Percentiles rank a stretch among this genome's conserved stretches.
Conservation (phyloP, 2,113 vertebrate species). For the Silurus meridionalis region DNA sequence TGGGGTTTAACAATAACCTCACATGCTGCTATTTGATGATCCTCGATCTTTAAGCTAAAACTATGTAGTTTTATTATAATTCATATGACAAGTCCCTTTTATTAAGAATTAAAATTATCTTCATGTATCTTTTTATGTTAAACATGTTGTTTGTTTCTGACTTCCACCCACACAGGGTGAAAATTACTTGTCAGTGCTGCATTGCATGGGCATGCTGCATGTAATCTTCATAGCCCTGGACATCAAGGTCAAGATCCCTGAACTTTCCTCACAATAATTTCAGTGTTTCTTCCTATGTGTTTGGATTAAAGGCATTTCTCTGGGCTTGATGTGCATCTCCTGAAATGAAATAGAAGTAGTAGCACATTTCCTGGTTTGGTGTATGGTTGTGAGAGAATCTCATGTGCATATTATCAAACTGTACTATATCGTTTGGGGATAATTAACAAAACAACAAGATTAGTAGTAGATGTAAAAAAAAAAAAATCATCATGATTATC, state of each 20-base stretch:
- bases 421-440: neutral
- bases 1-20: neutral
- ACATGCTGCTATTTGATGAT: neutral
- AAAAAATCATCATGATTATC: too few relatives aligned
- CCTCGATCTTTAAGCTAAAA: neutral
- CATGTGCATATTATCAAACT: neutral
- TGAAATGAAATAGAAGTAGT: neutral
- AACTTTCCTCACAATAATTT: neutral
- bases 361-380: neutral
- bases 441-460: neutral
- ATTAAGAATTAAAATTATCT: neutral
- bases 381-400: neutral
- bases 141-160: neutral
- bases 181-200: neutral
- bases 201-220: neutral
- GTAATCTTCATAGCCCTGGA: neutral
- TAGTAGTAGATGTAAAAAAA: neutral
- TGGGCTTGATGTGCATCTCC: neutral
- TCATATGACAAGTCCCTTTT: neutral
- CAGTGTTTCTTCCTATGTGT: neutral
- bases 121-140: neutral
- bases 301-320: neutral
- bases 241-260: conserved; percentile 5
- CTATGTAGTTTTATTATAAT: neutral
- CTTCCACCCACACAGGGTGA: neutral